These are phyloP conservation scores for Lateolabrax maculatus DNA, from an alignment of 2,797 vertebrate species.

Conservation along the genomic window DNA sequence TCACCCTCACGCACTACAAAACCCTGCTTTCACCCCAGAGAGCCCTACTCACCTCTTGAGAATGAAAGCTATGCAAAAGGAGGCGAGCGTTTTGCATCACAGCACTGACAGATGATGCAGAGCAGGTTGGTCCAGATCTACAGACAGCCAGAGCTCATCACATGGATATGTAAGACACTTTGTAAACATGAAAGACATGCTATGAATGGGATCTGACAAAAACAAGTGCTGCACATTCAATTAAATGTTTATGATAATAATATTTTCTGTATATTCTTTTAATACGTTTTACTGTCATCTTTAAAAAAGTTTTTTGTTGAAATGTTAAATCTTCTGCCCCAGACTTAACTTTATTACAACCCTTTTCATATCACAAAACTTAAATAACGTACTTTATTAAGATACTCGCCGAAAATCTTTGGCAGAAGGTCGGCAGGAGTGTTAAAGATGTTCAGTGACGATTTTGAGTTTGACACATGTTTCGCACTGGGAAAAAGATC, in stretches of 20 bases:
- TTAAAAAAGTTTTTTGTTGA: no score
- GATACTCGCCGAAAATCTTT: background rate
- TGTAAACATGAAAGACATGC: background rate
- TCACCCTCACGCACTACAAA: background rate
- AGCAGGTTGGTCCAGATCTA: slow-evolving; percentile 63
- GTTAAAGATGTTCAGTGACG: no score
- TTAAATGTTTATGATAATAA: background rate
- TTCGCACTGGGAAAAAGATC: no score
- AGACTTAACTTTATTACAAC: background rate
- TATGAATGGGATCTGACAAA: background rate
- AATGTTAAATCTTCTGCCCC: background rate
- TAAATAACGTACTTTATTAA: background rate
- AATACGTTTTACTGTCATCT: background rate
- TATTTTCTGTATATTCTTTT: no score
- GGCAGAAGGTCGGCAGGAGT: no score
- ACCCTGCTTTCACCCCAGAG: background rate
- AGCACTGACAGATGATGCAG: slow-evolving; percentile 54
- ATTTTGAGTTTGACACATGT: no score
- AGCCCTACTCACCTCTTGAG: slow-evolving; percentile 21
- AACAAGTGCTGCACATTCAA: background rate
- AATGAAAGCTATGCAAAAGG: slow-evolving; percentile 51
- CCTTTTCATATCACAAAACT: background rate
- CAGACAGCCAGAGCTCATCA: slow-evolving; percentile 23
- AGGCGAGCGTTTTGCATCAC: slow-evolving; percentile 6
- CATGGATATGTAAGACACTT: background rate